phyloP scores from a whole-genome alignment of 1,140 invertebrate genomes.

The Drosophila obscura region DNA sequence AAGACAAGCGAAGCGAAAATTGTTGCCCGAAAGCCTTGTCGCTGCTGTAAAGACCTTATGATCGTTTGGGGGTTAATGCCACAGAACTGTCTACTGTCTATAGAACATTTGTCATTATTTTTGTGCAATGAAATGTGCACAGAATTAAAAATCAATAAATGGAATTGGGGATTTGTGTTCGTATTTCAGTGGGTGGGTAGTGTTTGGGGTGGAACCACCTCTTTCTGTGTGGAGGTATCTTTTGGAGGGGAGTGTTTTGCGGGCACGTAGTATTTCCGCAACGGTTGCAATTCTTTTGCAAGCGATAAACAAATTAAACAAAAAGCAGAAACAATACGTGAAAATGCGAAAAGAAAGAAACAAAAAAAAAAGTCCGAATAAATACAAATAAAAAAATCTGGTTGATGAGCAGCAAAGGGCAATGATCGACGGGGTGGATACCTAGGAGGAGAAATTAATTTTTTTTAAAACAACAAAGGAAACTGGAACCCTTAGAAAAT shows the following conservation, averaged over 20 bases:
- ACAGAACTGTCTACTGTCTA: slow-evolving; percentile 11
- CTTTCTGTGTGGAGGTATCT: too few species aligned
- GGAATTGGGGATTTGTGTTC: neutral
- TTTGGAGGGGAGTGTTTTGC: neutral
- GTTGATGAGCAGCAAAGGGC: too few species aligned
- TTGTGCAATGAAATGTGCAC: slow-evolving; percentile 44
- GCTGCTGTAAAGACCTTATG: slow-evolving; percentile 19
- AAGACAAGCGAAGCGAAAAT: slow-evolving; percentile 16
- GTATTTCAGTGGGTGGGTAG: too few species aligned
- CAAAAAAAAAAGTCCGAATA: slow-evolving; percentile 26
- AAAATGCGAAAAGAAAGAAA: slow-evolving; percentile 29
- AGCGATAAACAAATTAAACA: slow-evolving; percentile 71
- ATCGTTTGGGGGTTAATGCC: slow-evolving; percentile 11
- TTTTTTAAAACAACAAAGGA: too few species aligned
- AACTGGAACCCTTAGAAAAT: too few species aligned
- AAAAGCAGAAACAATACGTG: slow-evolving; percentile 36
- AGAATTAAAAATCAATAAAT: slow-evolving; percentile 73
- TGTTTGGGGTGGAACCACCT: too few species aligned
- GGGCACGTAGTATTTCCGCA: slow-evolving; percentile 73
- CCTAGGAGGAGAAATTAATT: too few species aligned
- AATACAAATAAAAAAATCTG: neutral
- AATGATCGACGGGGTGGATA: too few species aligned
- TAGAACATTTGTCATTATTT: slow-evolving; percentile 27
- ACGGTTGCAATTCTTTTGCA: slow-evolving; percentile 59
- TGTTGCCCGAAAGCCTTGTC: slow-evolving; percentile 7